Conservation (phyloP, 2,888 invertebrate species). For the Zeuzera pyrina region DNA sequence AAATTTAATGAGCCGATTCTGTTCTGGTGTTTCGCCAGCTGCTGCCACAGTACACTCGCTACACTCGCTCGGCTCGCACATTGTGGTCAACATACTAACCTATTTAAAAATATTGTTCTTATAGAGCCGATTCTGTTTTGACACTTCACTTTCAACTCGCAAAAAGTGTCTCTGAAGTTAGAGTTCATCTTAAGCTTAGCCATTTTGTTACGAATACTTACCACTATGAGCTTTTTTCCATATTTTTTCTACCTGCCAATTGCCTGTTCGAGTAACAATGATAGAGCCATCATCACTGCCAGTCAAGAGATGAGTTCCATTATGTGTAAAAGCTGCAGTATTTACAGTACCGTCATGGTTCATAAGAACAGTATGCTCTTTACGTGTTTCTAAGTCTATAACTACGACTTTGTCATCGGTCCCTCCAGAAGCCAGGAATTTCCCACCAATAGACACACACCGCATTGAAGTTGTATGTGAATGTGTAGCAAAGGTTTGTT, state of each 20-base stretch:
- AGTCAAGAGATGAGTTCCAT: constrained; percentile 84
- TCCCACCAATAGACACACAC: constrained; percentile 78
- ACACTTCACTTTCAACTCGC: no score
- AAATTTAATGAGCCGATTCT: no score
- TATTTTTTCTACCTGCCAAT: constrained; percentile 88
- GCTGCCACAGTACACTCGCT: no score
- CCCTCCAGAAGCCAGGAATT: constrained; percentile 88
- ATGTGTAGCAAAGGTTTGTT: constrained; percentile 90
- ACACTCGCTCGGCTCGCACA: no score
- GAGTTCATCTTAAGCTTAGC: no score
- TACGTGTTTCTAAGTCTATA: constrained; percentile 84
- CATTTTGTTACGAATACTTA: constrained; percentile 24
- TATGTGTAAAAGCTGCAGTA: constrained; percentile 82
- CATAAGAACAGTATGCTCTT: constrained; percentile 84
- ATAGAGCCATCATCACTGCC: constrained; percentile 90
- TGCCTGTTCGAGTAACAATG: constrained; percentile 84
- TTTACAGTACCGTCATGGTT: constrained; percentile 90
- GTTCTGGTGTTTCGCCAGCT: no score
- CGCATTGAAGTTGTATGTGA: constrained; percentile 88
- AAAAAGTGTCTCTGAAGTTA: no score
- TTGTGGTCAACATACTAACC: no score
- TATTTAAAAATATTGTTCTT: no score
- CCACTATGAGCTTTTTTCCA: constrained; percentile 89
- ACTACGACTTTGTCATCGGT: constrained; percentile 91
- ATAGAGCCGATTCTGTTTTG: no score